Evolutionary conservation across 23 tunicate genomes (phyloP), one percentile per base, ranked within the genome.

Genomic region (Oikopleura dioica): DNA sequence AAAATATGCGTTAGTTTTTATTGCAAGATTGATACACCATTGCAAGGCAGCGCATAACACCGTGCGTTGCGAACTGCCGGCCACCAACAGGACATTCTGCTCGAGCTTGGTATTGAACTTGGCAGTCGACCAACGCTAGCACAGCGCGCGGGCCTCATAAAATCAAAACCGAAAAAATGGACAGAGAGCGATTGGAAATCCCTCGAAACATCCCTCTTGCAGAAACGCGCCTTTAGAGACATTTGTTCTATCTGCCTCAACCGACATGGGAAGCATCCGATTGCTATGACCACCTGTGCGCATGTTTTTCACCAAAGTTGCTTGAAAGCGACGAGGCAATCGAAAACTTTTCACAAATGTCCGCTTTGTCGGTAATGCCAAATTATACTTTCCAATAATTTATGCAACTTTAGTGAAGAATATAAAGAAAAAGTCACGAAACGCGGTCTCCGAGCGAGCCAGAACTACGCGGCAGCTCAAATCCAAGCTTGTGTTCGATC

Each of bases 281-380:
- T 31, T 2, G 72, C 26, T 23, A 31, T 63, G 72, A 63, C 72
- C 2, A 12, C 72, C 32, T 63, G 72, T 28, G 2, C 29, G 33
- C 72, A 63, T 28, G 26, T 31, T 2, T 63, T 63, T 63, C 72
- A 63, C 26, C 30, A 24, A 21, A 12, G 30, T 4, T 63, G 72
- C 26, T 63, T 63, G 72, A 28, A 24, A 16, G 72, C 72, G 5
- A 63, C 72, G 30, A 24, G 33, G 2, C 5, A 2, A 4, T 23
- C 26, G 26, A 28, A 23, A 21, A 28, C 2, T 28, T 4, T 28
- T 24, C 5, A 23, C 4, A 24, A 28, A 2, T 63, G 72, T 28
- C 72, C 72, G 33, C 33, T 63, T 4, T 63, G 72, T 63, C 29
- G 72, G 5, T 63, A n/a, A n/a, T n/a, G n/a, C n/a, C n/a, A n/a